Evolutionary conservation across 2,888 invertebrate genomes (phyloP), one percentile per base, ranked within the genome.

Genomic region (Epirrhoe alternata): DNA sequence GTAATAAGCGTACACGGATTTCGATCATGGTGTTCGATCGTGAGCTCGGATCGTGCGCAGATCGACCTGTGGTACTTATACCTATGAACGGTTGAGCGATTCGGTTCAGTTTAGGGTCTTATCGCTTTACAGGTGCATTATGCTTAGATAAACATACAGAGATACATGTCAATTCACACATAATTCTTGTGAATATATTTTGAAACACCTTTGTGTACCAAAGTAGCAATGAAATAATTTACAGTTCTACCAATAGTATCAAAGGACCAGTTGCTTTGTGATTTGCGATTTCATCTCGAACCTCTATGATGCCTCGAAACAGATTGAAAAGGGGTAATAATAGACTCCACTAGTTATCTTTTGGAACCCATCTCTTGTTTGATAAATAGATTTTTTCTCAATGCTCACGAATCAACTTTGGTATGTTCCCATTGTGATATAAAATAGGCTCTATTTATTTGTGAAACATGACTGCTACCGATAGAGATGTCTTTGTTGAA

Each of bases 391-490:
- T 86, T 90, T 91, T 87, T 90, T 88, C 82, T 81, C 80, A 82
- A 81, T 84, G 81, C 80, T 79, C 83, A 82, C 80, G 83, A 85
- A 87, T 86, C 86, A 84, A 85, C 82, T 80, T 80, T 82, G 79
- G 77, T 83, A 81, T 79, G 80, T 80, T 84, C 77, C 86, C 78
- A 88, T 92, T 92, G 90, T 92, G 77, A 84, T 85, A 88, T 86
- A 84, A 87, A 90, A 90, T 86, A 85, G 84, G 82, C 85, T 82
- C 85, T 90, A 89, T 91, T 90, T 92, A 88, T 92, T 86, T 89
- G 86, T 89, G 86, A 88, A 90, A 89, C 88, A 89, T 86, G 88
- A 89, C 77, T 81, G 90, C 92, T 92, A 90, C 92, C 87, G 90
- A 91, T 90, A 85, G 81, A 87, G 87, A 88, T 80, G 86, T 89